Conservation (phyloP, 2,888 invertebrate genomes). For the Melinaea menophilus region DNA sequence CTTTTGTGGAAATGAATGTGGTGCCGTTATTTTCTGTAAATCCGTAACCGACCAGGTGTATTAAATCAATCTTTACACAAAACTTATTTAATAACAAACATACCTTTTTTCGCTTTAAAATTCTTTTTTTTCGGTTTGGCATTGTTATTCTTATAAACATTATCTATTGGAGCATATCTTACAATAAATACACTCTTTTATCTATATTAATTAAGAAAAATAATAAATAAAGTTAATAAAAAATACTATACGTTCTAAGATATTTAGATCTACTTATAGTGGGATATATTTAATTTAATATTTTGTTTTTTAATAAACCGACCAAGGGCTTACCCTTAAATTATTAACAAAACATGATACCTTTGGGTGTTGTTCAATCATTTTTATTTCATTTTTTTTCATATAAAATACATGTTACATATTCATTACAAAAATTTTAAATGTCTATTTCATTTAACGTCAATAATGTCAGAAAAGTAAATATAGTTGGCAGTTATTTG, state of each 20-base stretch:
- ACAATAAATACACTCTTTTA: constrained; percentile 1
- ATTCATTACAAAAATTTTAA: background rate
- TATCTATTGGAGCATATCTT: constrained; percentile 3
- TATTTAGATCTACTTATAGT: background rate
- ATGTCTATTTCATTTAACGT: constrained; percentile 1
- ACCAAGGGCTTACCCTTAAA: background rate
- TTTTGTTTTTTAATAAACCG: background rate
- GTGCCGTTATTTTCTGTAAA: constrained; percentile 19
- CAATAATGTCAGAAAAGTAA: background rate
- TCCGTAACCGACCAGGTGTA: background rate
- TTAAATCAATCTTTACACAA: background rate
- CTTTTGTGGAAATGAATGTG: constrained; percentile 25
- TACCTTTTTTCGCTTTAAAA: constrained; percentile 25
- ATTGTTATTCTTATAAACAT: constrained; percentile 14
- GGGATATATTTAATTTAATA: background rate
- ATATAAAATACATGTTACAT: background rate
- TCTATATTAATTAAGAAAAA: background rate
- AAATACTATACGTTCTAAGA: background rate
- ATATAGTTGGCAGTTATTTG: constrained; percentile 4
- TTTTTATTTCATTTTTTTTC: constrained; percentile 2
- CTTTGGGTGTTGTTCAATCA: constrained; percentile 1
- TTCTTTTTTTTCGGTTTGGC: constrained; percentile 27
- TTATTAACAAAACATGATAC: background rate
- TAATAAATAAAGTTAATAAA: background rate
- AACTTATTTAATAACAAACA: background rate